Conservation (phyloP, 1,140 invertebrate genomes). For the Tetragonula clypearis region DNA sequence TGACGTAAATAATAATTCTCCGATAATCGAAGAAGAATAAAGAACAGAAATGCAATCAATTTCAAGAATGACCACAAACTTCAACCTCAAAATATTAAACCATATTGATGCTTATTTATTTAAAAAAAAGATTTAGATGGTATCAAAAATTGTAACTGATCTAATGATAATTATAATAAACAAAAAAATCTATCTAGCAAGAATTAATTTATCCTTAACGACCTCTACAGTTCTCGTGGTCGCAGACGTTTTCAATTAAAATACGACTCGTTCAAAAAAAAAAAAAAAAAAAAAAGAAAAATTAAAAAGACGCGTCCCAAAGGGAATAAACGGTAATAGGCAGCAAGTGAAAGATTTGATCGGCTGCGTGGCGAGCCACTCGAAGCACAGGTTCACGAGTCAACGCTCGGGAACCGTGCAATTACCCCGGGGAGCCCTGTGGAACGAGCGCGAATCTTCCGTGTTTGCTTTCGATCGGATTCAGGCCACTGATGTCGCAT, state of each 20-base stretch:
- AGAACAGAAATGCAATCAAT: background rate
- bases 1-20: slow-evolving; percentile 5
- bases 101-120: background rate
- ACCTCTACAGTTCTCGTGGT: background rate
- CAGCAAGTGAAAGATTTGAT: background rate
- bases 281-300: background rate
- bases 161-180: background rate
- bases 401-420: slow-evolving; percentile 21
- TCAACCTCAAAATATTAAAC: too few species aligned
- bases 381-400: slow-evolving; percentile 14
- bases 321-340: too few species aligned
- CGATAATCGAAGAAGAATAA: background rate
- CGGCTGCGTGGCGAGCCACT: background rate
- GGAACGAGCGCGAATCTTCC: slow-evolving; percentile 39
- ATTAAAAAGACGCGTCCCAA: background rate
- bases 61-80: too few species aligned
- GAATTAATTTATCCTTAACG: background rate
- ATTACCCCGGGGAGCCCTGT: slow-evolving; percentile 11
- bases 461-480: slow-evolving; percentile 53
- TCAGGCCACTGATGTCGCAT: slow-evolving; percentile 51
- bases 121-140: background rate
- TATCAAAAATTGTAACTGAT: background rate
- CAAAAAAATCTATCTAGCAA: too few species aligned
- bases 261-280: background rate
- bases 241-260: background rate